A percentile compares a stretch with the other conserved stretches of the same genome.
Evolutionary conservation across 2,113 vertebrate species (phyloP).

Genomic region (Symphodus melops): DNA sequence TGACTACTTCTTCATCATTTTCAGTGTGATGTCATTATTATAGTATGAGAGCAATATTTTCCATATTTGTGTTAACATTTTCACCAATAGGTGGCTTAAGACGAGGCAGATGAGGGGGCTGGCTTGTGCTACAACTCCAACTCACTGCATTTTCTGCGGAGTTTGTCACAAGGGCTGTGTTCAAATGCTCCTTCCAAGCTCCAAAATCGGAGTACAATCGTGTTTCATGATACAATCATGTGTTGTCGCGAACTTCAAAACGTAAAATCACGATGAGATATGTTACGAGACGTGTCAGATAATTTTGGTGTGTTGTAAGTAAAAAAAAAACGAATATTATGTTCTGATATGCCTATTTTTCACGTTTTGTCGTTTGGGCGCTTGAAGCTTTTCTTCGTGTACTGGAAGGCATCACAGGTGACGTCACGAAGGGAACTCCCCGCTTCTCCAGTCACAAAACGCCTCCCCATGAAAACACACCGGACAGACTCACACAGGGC

Average conservation of each 20-base stretch:
- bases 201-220: rapidly evolving
- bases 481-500: slow-evolving; percentile 8
- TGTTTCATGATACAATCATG: no score
- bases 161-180: slow-evolving; percentile 36
- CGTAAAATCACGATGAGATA: neutral
- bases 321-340: no score
- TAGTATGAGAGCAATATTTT: neutral
- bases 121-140: neutral
- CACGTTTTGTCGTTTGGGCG: no score
- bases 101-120: neutral
- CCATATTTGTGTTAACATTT: neutral
- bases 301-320: no score
- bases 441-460: slow-evolving; percentile 32
- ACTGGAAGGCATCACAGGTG: slow-evolving; percentile 33
- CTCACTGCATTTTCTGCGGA: slow-evolving; percentile 20
- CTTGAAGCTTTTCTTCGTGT: neutral
- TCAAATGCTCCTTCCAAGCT: slow-evolving; percentile 8
- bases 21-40: neutral
- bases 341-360: no score
- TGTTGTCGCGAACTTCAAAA: rapidly evolving
- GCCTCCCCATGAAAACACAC: slow-evolving; percentile 50
- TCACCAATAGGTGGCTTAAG: slow-evolving; percentile 60
- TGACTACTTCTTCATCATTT: no score
- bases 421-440: slow-evolving; percentile 56
- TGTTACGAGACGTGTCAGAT: no score